Percentiles rank a stretch among this genome's conserved stretches.
Evolutionary conservation across 2,888 invertebrate species (phyloP).

Genomic region (Nemoura dubitans): DNA sequence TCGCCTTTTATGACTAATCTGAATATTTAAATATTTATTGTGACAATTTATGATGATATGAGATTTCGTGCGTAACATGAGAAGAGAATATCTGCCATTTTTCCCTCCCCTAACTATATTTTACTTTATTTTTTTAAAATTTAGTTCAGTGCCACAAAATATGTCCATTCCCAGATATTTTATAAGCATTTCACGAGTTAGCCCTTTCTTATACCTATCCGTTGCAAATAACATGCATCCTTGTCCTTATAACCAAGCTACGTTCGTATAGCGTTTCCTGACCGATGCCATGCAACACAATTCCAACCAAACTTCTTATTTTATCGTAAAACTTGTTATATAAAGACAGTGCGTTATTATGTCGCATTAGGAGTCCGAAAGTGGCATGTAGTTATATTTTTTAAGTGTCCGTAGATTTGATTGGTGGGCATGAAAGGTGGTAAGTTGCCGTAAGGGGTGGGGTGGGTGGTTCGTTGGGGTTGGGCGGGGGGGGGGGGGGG

Average conservation of each 20-base stretch:
- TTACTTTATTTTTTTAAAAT: no score
- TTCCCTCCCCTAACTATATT: neutral
- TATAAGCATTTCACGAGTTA: no score
- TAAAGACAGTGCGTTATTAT: conserved; percentile 7
- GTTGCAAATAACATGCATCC: no score
- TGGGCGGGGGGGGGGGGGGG: neutral
- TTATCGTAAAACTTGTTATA: neutral
- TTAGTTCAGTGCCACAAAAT: no score
- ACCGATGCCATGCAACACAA: neutral
- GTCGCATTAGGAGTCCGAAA: neutral
- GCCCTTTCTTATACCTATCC: no score
- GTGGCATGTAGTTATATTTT: conserved; percentile 12
- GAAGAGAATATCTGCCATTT: neutral
- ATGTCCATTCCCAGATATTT: no score
- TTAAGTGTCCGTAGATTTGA: conserved; percentile 10
- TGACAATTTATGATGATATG: neutral
- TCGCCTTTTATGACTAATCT: conserved; percentile 26
- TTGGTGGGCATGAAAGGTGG: conserved; percentile 23
- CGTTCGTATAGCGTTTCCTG: neutral
- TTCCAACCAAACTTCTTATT: neutral
- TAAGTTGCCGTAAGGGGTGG: neutral
- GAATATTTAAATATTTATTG: conserved; percentile 27
- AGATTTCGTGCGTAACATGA: neutral
- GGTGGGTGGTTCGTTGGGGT: neutral
- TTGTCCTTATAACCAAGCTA: no score